Evolutionary conservation across 2,113 vertebrate species (phyloP), one percentile per base, ranked within the genome.

Genomic region (Bufo bufo): DNA sequence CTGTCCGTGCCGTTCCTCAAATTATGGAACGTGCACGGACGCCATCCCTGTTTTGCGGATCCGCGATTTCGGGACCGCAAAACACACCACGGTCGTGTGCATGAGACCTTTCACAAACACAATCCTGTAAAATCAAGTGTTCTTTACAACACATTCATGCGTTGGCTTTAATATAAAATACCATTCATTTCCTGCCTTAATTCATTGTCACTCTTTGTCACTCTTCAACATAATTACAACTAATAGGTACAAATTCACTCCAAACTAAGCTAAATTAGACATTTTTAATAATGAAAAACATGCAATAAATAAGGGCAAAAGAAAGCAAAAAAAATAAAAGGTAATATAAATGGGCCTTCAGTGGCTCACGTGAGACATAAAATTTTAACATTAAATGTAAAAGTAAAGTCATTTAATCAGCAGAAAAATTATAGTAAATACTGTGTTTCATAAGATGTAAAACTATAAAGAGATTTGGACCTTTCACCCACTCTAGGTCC

Each of bases 171-270:
- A 14, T 71, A 33, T 43, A 52, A 77, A n/a, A 52, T 17, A 77
- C 49, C 10, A 77, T 77, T 77, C 9, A 20, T 77, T 77, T 77
- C 75, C 4, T 77, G n/a, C 49, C 75, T 11, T 77, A 77, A 77
- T 50, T 77, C 75, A 50, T n/a, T 77, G 9, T 77, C 11, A 52
- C 19, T 77, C 49, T 52, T 16, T 77, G 8, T 77, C 49, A 77
- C 8, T 77, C 75, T 77, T 50, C 75, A 77, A 54, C 49, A 52
- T 77, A 77, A 77, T 77, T 77, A 20, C 75, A 77, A 52, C 49
- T 50, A 77, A 77, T 77, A 54, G 19, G 75, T 77, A 19, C 49
- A n/a, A 4, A 52, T 49, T 50, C 47, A 50, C 9, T 77, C 19
- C 19, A 77, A 52, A 49, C 72, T 49, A 75, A 49, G 49, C 75